phyloP scores from a whole-genome alignment of 37 sponge, comb jelly and placozoan genomes.

The Aplysina aerophoba region DNA sequence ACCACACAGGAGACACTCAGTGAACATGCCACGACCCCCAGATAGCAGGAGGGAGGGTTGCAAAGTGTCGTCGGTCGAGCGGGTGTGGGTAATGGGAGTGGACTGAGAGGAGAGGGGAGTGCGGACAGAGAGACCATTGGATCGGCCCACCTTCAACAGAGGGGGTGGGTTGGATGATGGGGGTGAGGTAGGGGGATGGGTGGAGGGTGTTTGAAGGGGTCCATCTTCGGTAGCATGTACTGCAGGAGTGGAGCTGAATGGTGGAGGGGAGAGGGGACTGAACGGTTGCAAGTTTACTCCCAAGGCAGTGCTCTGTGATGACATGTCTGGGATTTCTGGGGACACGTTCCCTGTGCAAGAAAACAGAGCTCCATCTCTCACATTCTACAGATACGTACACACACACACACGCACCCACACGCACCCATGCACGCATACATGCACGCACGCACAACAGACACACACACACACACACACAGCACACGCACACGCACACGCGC shows the following conservation, averaged over 20 bases:
- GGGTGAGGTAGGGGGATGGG: background rate
- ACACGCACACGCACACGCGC: too few relatives aligned
- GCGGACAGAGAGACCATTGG: too few relatives aligned
- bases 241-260: background rate
- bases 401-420: slow-evolving; percentile 43
- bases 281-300: background rate
- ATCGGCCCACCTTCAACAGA: too few relatives aligned
- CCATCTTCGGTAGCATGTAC: too few relatives aligned
- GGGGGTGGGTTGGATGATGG: too few relatives aligned
- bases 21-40: too few relatives aligned
- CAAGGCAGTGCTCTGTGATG: background rate
- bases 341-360: background rate
- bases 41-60: too few relatives aligned
- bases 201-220: background rate
- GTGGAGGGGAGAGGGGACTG: background rate
- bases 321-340: background rate
- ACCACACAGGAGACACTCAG: too few relatives aligned
- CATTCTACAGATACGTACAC: slow-evolving; percentile 24
- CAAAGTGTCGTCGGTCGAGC: too few relatives aligned
- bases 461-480: slow-evolving; percentile 1
- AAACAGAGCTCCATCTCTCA: too few relatives aligned
- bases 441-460: slow-evolving; percentile 11
- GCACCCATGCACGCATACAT: slow-evolving; percentile 12
- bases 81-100: too few relatives aligned
- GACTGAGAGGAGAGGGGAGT: too few relatives aligned